Conservation (phyloP, 2,888 invertebrate genomes). For the Mesochorus sp. region DNA sequence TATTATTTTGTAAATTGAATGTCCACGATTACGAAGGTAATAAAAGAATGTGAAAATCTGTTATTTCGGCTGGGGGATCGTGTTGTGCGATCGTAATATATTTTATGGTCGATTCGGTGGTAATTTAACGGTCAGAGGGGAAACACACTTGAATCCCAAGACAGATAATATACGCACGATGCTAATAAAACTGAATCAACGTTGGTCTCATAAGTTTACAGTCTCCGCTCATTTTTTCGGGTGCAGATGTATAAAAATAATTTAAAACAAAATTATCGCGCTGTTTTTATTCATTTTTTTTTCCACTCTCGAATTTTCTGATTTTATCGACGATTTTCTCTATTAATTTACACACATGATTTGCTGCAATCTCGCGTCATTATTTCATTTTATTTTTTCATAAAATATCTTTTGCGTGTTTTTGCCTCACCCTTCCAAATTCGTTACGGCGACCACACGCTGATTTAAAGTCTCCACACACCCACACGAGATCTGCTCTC, state of each 20-base stretch:
- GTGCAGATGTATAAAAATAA: too few species aligned
- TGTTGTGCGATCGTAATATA: conserved; percentile 5
- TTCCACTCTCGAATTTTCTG: too few species aligned
- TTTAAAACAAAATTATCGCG: too few species aligned
- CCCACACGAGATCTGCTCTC: conserved; percentile 24
- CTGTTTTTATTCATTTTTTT: too few species aligned
- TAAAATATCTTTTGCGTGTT: neutral
- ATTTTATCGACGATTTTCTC: too few species aligned
- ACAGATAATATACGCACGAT: neutral
- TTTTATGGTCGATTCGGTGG: conserved; percentile 26
- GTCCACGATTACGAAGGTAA: neutral
- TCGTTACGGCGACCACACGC: conserved; percentile 48
- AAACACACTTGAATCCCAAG: neutral
- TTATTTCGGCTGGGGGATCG: conserved; percentile 16
- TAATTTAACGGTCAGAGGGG: neutral
- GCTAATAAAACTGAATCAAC: conserved; percentile 14
- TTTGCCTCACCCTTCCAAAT: neutral
- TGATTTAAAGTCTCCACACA: conserved; percentile 37
- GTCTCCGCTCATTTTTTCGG: conserved; percentile 17
- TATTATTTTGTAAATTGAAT: conserved; percentile 27
- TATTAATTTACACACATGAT: neutral
- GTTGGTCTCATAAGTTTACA: neutral
- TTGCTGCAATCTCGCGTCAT: neutral
- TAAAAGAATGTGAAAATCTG: conserved; percentile 14
- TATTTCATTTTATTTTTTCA: conserved; percentile 1